Evolutionary conservation across 1,140 invertebrate genomes (phyloP).

Genomic region (Tenebrio molitor): DNA sequence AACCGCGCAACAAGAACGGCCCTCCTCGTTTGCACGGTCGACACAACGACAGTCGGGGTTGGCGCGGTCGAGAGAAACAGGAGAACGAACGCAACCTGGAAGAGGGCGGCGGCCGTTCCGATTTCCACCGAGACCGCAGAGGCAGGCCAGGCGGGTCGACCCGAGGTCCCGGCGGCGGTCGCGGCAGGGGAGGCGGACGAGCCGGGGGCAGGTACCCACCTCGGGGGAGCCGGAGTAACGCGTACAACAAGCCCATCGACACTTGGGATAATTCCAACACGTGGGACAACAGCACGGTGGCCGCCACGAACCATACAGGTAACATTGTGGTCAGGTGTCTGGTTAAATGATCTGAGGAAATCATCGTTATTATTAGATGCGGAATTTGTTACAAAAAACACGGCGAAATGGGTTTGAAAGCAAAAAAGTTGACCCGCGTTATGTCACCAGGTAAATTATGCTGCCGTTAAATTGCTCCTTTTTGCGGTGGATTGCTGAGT

Average conservation of each 20-base stretch:
- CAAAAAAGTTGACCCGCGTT: too few relatives aligned
- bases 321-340: too few relatives aligned
- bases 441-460: too few relatives aligned
- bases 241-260: conserved; percentile 67
- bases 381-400: too few relatives aligned
- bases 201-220: conserved; percentile 63
- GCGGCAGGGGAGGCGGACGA: conserved; percentile 70
- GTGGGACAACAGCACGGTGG: conserved; percentile 61
- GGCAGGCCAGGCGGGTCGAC: conserved; percentile 63
- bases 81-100: conserved; percentile 64
- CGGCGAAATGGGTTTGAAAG: too few relatives aligned
- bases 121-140: conserved; percentile 53
- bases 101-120: conserved; percentile 58
- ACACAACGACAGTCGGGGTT: conserved; percentile 61
- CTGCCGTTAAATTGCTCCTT: too few relatives aligned
- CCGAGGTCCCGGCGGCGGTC: conserved; percentile 70
- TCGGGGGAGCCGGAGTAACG: conserved; percentile 58
- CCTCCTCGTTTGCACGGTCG: conserved; percentile 59
- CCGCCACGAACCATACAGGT: conserved; percentile 54
- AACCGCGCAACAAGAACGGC: conserved; percentile 65
- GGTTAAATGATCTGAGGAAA: too few relatives aligned
- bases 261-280: conserved; percentile 67
- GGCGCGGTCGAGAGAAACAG: conserved; percentile 65
- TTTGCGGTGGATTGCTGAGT: too few relatives aligned
- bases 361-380: too few relatives aligned